Base-by-base conservation (phyloP, 2,888 invertebrate species). In the Drosophila differens region DNA sequence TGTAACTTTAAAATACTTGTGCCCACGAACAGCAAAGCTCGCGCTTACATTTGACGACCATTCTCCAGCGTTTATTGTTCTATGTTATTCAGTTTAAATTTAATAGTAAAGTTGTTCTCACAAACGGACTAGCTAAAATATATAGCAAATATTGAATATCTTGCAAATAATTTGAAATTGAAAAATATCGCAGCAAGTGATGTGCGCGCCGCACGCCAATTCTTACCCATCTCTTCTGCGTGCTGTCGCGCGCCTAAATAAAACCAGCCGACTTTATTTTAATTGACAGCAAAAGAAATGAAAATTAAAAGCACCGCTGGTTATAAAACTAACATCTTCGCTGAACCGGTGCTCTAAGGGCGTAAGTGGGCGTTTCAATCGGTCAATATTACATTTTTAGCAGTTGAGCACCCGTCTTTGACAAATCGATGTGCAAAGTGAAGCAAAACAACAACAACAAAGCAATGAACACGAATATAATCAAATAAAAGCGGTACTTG, bases 361-460 rank as follows among this genome's bases (percentile, higher is more conserved):
- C 28, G 55, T 68, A 60, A 22, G 72, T 70, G 68, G 75, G 75
- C 77, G 71, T 81, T 68, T 32, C 54, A 49, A 51, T 73, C 47
- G 58, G 54, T 60, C 44, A 55, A 59, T 33, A 69, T 74, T 83
- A 79, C 60, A 76, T 74, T 74, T 7, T 22, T 82, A 83, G 83
- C 70, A 39, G 58, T 19, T 65, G 70, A 76, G 62, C 81, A 53
- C 70, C 65, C 73, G 70, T 74, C 78, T 76, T 85, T 88, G 87
- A 88, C 71, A 87, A 87, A 87, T 87, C 89, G 86, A 87, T 87
- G 85, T 76, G 73, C 74, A 71, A 82, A 76, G 65, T 69, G 68
- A 75, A 72, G 60, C 63, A 61, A 41, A 52, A 35, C 61, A 58
- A 53, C 32, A 70, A 57, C 63, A 70, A 47, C 54, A 76, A 57